Percentiles rank a stretch among this genome's conserved stretches.
phyloP scores from a whole-genome alignment of 2,797 vertebrate genomes.

The Melanotaenia parkinsoni region DNA sequence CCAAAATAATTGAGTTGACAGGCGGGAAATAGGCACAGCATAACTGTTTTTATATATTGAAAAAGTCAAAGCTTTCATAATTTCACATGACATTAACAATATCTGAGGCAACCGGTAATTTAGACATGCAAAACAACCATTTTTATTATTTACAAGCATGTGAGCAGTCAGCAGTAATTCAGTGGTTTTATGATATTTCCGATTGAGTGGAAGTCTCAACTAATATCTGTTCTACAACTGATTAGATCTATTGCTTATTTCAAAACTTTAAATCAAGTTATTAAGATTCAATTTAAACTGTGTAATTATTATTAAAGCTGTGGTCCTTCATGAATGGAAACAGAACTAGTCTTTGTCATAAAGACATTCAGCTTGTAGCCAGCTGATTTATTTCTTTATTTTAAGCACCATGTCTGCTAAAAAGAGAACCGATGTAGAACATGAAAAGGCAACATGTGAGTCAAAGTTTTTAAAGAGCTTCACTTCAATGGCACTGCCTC shows the following conservation, averaged over 20 bases:
- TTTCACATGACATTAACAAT: constrained; percentile 21
- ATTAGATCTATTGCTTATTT: constrained; percentile 61
- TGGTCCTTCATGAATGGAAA: constrained; percentile 17
- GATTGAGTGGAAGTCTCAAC: constrained; percentile 49
- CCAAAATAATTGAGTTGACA: not conserved
- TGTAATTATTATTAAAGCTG: constrained; percentile 19
- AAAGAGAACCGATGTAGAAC: constrained; percentile 11
- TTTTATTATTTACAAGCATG: too few relatives aligned
- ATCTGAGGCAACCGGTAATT: too few relatives aligned
- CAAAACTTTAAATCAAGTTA: constrained; percentile 54
- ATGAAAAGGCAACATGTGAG: constrained; percentile 26
- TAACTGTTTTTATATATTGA: not conserved
- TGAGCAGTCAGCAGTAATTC: constrained; percentile 61
- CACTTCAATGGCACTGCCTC: constrained; percentile 13
- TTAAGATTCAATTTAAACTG: constrained; percentile 46
- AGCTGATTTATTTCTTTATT: constrained; percentile 8
- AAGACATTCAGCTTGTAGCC: not conserved
- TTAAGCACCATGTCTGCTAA: not conserved
- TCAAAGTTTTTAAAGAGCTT: constrained; percentile 22
- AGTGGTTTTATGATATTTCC: constrained; percentile 50
- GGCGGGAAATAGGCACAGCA: not conserved
- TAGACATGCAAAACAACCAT: too few relatives aligned
- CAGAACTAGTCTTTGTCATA: not conserved
- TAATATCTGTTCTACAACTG: constrained; percentile 62
- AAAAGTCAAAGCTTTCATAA: not conserved